These are phyloP conservation scores for Enteromius argenteus DNA, from an alignment of 2,797 vertebrate genomes.

Conservation along the genomic window DNA sequence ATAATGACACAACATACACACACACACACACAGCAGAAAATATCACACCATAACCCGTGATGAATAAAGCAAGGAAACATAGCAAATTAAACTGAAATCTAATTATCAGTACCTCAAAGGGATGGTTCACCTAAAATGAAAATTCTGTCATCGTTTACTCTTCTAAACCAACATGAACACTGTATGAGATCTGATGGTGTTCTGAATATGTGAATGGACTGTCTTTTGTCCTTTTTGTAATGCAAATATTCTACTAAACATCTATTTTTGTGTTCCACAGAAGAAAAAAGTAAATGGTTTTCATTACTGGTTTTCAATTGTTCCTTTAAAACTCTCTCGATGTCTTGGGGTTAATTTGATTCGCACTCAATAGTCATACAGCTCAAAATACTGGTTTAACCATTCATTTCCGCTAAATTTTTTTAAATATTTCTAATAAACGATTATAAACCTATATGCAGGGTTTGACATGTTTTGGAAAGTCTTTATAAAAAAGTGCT, in stretches of 20 bases:
- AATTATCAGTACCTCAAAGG: neutral
- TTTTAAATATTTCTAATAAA: neutral
- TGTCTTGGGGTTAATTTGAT: neutral
- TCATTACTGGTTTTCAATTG: neutral
- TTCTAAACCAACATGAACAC: neutral
- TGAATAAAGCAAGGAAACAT: conserved; percentile 33
- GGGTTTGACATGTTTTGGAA: neutral
- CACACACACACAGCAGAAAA: neutral
- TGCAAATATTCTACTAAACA: neutral
- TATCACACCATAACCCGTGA: conserved; percentile 27
- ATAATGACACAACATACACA: conserved; percentile 25
- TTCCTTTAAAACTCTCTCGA: neutral
- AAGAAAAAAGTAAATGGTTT: neutral
- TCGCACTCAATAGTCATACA: neutral
- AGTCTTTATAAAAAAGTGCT: neutral
- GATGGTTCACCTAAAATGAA: neutral
- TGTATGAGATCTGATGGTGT: neutral
- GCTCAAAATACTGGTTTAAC: neutral
- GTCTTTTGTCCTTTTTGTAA: neutral
- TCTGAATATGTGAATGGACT: neutral
- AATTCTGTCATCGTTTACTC: neutral
- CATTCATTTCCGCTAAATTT: neutral
- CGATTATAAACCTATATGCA: neutral
- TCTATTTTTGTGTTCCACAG: neutral
- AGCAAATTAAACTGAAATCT: conserved; percentile 2